Conservation (phyloP, 1,140 invertebrate species). For the Drosophila eugracilis region DNA sequence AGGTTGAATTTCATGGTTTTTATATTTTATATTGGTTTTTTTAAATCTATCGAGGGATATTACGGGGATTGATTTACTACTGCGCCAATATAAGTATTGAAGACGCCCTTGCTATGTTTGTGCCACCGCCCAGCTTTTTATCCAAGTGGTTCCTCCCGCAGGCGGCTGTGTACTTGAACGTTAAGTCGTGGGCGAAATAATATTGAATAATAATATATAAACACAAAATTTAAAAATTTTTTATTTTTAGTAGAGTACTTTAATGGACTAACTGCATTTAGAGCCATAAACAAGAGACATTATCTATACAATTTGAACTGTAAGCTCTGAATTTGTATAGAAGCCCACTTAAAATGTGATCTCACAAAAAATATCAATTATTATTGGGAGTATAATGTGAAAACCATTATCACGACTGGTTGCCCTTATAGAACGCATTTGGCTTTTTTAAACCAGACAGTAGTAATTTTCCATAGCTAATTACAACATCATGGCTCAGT, state of each 20-base stretch:
- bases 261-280: background rate
- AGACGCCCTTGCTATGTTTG: constrained; percentile 36
- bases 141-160: constrained; percentile 13
- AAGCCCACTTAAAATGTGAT: constrained; percentile 45
- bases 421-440: constrained; percentile 4
- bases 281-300: constrained; percentile 19
- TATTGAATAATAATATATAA: constrained; percentile 2
- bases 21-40: no score
- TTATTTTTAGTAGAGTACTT: background rate
- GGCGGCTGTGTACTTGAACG: constrained; percentile 41
- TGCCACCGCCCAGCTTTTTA: constrained; percentile 34
- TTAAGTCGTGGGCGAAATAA: constrained; percentile 30
- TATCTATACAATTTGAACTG: constrained; percentile 4
- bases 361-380: constrained; percentile 35
- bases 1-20: constrained; percentile 13
- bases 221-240: no score
- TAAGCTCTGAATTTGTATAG: background rate
- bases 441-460: constrained; percentile 3
- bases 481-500: constrained; percentile 2
- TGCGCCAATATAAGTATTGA: constrained; percentile 52
- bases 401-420: constrained; percentile 2
- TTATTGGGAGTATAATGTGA: constrained; percentile 16
- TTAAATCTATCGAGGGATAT: background rate
- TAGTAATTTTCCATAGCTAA: constrained; percentile 13
- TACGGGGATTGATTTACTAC: constrained; percentile 45